Base-by-base conservation (phyloP, 2,888 invertebrate genomes). In the Perizoma affinitatum region DNA sequence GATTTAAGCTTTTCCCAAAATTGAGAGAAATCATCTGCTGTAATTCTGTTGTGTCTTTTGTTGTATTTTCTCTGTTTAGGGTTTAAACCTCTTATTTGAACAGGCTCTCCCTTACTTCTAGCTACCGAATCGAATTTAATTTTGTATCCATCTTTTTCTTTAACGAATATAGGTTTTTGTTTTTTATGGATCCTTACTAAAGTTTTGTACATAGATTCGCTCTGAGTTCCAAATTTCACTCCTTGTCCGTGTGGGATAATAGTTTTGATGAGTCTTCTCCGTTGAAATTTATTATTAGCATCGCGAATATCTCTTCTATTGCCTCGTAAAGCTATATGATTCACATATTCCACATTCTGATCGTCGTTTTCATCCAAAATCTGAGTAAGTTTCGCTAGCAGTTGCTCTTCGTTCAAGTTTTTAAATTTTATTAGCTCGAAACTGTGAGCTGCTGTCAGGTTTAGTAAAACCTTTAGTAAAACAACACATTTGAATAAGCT, bases 161-260 rank as follows among this genome's bases (percentile, higher is more conserved):
- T 36, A 22, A 44, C 3, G 22, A 36, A 41, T 0, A 57, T 56
- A 1, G 68, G 68, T 57, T 61, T 71, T 6, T 49, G 67, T 2
- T 49, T 68, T 2, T 75, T 57, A 43, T 76, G 76, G 1, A 76
- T 53, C 43, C 75, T 70, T 0, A 70, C 33, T 10, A 79, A 22
- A 0, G 82, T 77, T 48, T 65, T 73, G 54, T 73, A 81, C 0
- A 73, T 9, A 0, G 75, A 69, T 61, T 67, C 67, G 0, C 58
- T 35, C n/a, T 80, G 72, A 6, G 74, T 75, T 61, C 77, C 74
- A 6, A 64, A 63, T 0, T 54, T 60, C 5, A 62, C 47, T 0
- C 5, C 35, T 9, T 70, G 70, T 0, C 65, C 66, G 8, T 77
- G 78, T 0, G 76, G 77, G n/a, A 78, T 51, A 1, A 70, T 53